Evolutionary conservation across 37 sponge, comb jelly and placozoan genomes (phyloP).

Genomic region (Corticium candelabrum): DNA sequence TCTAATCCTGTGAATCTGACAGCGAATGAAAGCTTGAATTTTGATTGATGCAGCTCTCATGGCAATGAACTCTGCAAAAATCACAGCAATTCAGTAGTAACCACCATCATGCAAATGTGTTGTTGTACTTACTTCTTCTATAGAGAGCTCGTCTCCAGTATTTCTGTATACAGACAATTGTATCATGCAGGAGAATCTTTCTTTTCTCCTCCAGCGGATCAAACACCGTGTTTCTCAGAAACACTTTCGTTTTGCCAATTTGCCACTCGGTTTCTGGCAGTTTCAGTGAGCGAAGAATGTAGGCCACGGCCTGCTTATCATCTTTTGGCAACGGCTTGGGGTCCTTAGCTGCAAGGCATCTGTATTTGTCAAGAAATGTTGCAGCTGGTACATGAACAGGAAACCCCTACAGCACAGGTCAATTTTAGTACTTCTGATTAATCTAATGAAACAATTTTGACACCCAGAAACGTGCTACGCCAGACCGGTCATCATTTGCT

Average conservation of each 20-base stretch:
- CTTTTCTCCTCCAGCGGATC: constrained; percentile 81
- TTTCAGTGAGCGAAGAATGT: constrained; percentile 51
- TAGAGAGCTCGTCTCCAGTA: constrained; percentile 56
- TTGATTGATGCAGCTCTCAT: constrained; percentile 31
- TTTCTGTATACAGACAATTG: constrained; percentile 69
- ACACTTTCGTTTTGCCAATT: constrained; percentile 81
- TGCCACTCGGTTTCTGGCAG: constrained; percentile 93
- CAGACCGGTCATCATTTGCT: no score
- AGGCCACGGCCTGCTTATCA: constrained; percentile 50
- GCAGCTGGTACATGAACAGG: constrained; percentile 82
- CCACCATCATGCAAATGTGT: neutral
- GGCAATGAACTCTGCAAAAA: constrained; percentile 19
- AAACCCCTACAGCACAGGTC: constrained; percentile 48
- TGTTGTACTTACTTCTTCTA: constrained; percentile 17
- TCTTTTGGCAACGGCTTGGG: constrained; percentile 54
- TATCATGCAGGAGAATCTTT: constrained; percentile 41
- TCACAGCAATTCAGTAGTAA: neutral
- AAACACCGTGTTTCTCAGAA: constrained; percentile 81
- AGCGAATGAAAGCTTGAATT: constrained; percentile 65
- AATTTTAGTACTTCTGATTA: no score
- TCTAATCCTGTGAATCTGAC: constrained; percentile 35
- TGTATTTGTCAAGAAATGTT: constrained; percentile 77
- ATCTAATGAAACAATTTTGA: no score
- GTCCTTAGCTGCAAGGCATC: constrained; percentile 69
- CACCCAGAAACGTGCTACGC: no score